Conservation (phyloP, 2,797 vertebrate species). For the Nannoperca australis region DNA sequence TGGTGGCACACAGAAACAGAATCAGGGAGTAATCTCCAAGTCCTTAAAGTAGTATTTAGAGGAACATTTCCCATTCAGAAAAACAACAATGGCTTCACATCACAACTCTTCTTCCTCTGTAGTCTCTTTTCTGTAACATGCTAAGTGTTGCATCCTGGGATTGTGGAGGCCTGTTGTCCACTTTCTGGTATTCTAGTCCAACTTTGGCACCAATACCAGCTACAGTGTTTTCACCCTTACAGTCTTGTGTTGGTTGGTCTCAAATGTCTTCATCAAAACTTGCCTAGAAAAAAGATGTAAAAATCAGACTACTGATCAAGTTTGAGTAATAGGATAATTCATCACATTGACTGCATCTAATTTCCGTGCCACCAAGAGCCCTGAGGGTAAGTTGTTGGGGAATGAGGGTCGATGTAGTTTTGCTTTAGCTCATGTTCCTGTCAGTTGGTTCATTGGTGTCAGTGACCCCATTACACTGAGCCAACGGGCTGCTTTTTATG, state of each 20-base stretch:
- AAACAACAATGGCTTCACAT: not conserved
- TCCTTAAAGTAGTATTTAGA: not conserved
- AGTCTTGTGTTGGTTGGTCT: slow-evolving; percentile 14
- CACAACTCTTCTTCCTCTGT: slow-evolving; percentile 18
- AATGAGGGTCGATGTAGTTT: slow-evolving; percentile 49
- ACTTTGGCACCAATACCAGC: not conserved
- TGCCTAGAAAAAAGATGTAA: slow-evolving; percentile 7
- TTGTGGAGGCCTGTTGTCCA: slow-evolving; percentile 24
- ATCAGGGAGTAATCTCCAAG: not conserved
- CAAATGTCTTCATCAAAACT: slow-evolving; percentile 16
- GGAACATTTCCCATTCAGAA: not conserved
- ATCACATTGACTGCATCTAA: slow-evolving; percentile 39
- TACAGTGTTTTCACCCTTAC: slow-evolving; percentile 7
- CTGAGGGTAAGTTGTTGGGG: slow-evolving; percentile 33
- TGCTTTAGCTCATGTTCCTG: slow-evolving; percentile 35
- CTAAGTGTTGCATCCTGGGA: slow-evolving; percentile 19
- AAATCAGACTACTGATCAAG: slow-evolving; percentile 15
- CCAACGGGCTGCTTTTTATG: not conserved
- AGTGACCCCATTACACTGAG: slow-evolving; percentile 32
- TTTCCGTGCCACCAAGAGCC: slow-evolving; percentile 43
- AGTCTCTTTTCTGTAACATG: slow-evolving; percentile 19
- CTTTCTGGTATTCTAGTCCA: not conserved
- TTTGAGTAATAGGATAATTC: slow-evolving; percentile 37
- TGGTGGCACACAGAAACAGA: not conserved
- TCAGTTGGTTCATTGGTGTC: slow-evolving; percentile 41